These are phyloP conservation scores for Lepus townsendii DNA, from an alignment of 2,797 vertebrate genomes.

Conservation along the genomic window DNA sequence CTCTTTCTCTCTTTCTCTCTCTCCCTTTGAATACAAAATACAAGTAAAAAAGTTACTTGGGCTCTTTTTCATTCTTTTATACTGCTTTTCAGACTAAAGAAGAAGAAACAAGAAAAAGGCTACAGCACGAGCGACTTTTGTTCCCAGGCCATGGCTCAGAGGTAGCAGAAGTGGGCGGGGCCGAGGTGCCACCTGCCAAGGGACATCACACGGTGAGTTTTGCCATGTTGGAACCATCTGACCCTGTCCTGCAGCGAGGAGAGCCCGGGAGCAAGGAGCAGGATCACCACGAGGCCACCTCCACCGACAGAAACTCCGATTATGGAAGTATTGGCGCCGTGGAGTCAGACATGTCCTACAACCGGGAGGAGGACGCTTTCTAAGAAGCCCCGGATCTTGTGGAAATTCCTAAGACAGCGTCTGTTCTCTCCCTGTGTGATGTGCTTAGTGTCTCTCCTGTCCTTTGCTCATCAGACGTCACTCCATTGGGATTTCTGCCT, in stretches of 20 bases:
- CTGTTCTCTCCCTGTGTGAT: neutral
- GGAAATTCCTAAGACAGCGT: neutral
- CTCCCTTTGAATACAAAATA: too few species aligned
- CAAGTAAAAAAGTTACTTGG: too few species aligned
- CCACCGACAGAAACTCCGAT: neutral
- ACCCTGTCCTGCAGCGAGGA: neutral
- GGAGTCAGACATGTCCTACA: slow-evolving; percentile 81
- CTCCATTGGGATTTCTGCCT: neutral
- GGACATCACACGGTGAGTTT: neutral
- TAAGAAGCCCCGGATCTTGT: neutral
- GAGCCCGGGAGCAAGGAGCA: slow-evolving; percentile 57
- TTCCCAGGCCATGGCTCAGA: slow-evolving; percentile 25
- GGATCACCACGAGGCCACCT: neutral
- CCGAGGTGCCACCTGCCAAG: slow-evolving; percentile 40
- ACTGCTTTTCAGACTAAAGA: slow-evolving; percentile 87
- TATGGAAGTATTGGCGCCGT: slow-evolving; percentile 32
- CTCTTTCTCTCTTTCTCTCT: too few species aligned
- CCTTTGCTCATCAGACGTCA: neutral
- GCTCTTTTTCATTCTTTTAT: neutral
- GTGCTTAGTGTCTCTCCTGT: neutral
- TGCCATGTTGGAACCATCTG: neutral
- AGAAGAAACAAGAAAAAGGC: slow-evolving; percentile 89
- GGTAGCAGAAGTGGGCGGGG: neutral
- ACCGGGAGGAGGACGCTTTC: slow-evolving; percentile 64
- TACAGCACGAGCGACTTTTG: slow-evolving; percentile 74